phyloP scores from a whole-genome alignment of 2,888 invertebrate genomes.

The Bruchidius siliquastri region DNA sequence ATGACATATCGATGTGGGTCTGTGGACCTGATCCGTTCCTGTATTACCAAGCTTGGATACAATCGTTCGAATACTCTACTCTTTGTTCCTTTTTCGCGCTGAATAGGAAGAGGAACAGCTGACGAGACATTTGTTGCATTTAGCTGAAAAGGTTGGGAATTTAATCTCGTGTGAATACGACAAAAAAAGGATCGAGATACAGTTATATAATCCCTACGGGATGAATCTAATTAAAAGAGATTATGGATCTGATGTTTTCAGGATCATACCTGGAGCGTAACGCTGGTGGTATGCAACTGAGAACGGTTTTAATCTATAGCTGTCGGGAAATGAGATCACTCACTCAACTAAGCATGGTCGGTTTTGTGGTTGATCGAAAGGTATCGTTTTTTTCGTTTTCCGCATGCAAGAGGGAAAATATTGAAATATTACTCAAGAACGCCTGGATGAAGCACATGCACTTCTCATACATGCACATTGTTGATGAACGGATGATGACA shows the following conservation, averaged over 20 bases:
- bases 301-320: neutral
- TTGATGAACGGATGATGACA: no score
- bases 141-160: neutral
- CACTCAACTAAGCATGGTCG: neutral
- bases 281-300: neutral
- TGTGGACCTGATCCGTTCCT: neutral
- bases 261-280: neutral
- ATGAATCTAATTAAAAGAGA: neutral
- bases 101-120: neutral
- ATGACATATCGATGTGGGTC: neutral
- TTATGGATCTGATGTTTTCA: neutral
- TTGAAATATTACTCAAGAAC: no score
- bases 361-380: neutral
- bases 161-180: neutral
- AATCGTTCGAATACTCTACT: neutral
- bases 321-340: neutral
- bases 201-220: neutral
- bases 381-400: no score
- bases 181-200: neutral
- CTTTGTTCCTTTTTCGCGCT: neutral
- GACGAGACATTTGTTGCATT: neutral
- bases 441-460: no score
- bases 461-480: no score
- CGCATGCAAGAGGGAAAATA: no score
- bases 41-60: neutral